These are phyloP conservation scores for Nemurella pictetii DNA, from an alignment of 2,888 invertebrate species.

Conservation along the genomic window DNA sequence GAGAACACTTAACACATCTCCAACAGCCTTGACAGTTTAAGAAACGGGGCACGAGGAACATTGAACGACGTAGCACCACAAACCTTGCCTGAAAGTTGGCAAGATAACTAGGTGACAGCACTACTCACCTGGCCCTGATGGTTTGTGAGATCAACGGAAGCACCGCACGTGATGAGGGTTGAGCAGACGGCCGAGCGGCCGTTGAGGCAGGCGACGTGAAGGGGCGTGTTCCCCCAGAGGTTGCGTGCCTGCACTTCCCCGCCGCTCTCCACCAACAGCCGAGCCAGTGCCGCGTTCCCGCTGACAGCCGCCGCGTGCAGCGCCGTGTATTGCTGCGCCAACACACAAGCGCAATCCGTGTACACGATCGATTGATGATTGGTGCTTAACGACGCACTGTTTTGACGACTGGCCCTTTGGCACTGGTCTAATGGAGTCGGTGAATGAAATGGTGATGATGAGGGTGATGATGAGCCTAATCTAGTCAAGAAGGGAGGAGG, in stretches of 20 bases:
- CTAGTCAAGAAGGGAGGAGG: no score
- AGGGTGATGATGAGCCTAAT: no score
- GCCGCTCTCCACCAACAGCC: constrained; percentile 56
- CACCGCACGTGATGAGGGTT: constrained; percentile 56
- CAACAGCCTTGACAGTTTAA: not conserved
- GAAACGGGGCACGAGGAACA: not conserved
- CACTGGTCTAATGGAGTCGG: no score
- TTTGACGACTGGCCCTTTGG: no score
- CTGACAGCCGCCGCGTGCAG: constrained; percentile 64
- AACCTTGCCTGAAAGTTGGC: no score
- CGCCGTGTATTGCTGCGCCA: constrained; percentile 59
- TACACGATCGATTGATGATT: no score
- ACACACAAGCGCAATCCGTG: no score
- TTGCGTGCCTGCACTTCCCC: constrained; percentile 62
- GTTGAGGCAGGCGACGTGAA: constrained; percentile 64
- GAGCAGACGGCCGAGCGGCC: constrained; percentile 60
- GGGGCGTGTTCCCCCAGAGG: constrained; percentile 61
- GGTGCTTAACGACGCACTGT: no score
- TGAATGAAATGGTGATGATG: no score
- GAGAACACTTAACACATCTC: no score
- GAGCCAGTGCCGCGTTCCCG: constrained; percentile 54
- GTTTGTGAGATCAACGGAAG: constrained; percentile 59
- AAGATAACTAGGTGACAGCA: no score
- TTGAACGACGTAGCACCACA: no score
- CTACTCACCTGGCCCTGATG: constrained; percentile 55